Evolutionary conservation across 2,113 vertebrate genomes (phyloP), one percentile per base, ranked within the genome.

Genomic region (Perognathus longimembris): DNA sequence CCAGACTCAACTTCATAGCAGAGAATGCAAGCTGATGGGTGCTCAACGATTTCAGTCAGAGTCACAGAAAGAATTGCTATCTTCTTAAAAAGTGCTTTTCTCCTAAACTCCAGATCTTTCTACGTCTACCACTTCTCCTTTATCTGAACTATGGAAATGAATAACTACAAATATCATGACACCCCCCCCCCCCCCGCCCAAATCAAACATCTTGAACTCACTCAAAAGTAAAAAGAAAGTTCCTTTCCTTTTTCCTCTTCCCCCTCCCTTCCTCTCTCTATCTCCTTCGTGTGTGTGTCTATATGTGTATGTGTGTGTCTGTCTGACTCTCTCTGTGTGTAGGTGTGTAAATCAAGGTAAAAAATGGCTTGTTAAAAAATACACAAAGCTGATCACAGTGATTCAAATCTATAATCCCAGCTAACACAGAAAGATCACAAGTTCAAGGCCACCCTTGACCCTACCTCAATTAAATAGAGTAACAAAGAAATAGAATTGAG

Each of bases 171-270:
- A 77, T 34, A 11, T 11, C 71, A 26, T 36, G 4, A 69, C 6
- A 54, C 38, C 74, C 9, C 34, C 42, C 40, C 50, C 30, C 3
- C 3, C 4, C 36, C 24, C 36, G 4, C 54, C 38, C 26, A 64
- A 61, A 70, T 61, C 75, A 75, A 61, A 81, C 22, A 79, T 89
- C 69, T 73, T 34, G 14, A 54, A 54, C 5, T 66, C 4, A 17
- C 82, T 71, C 88, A 92, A 94, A 95, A 64, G 24, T 93, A 38
- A 94, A 20, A 32, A 93, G 94, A n/a, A n/a, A 45, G 45, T 54
- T 15, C 50, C 50, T 54, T 15, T 54, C 50, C 50, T 45, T 45
- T 45, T 12, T 45, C 45, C 10, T 2, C 12, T 45, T 12, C 45
- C 11, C 42, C 42, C 11, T 45, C 45, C 45, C 45, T 45, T 12